Evolutionary conservation across 2,113 vertebrate genomes (phyloP).

Genomic region (Phaethon lepturus): DNA sequence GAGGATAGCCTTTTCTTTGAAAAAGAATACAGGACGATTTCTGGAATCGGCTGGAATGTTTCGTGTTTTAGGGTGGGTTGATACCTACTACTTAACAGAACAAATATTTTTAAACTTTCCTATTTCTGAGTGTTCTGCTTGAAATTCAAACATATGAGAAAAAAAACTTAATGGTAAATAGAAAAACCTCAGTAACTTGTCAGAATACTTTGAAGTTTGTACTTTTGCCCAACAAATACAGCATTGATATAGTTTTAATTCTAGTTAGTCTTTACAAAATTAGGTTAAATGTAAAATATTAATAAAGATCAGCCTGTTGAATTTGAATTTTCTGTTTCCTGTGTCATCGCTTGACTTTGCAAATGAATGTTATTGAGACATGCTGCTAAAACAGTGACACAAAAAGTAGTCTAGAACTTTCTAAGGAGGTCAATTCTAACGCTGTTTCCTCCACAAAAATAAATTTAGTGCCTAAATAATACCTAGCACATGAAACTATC

Average conservation of each 20-base stretch:
- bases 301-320: neutral
- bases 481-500: neutral
- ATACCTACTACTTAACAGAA: neutral
- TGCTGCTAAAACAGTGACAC: neutral
- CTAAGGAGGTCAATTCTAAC: neutral
- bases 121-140: neutral
- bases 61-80: rapidly evolving
- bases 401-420: neutral
- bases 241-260: neutral
- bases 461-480: neutral
- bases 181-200: neutral
- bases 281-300: neutral
- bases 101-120: neutral
- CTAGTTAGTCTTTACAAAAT: neutral
- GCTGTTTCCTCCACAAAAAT: neutral
- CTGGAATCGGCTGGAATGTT: neutral
- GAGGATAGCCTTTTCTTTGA: neutral
- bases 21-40: neutral
- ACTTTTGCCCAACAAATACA: neutral
- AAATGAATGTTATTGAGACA: neutral
- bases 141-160: neutral
- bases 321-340: neutral
- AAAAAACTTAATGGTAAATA: neutral
- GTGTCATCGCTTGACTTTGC: neutral
- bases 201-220: neutral